Percentiles rank a stretch among this genome's conserved stretches.
Evolutionary conservation across 2,888 invertebrate species (phyloP).

Genomic region (Ophion costatus): DNA sequence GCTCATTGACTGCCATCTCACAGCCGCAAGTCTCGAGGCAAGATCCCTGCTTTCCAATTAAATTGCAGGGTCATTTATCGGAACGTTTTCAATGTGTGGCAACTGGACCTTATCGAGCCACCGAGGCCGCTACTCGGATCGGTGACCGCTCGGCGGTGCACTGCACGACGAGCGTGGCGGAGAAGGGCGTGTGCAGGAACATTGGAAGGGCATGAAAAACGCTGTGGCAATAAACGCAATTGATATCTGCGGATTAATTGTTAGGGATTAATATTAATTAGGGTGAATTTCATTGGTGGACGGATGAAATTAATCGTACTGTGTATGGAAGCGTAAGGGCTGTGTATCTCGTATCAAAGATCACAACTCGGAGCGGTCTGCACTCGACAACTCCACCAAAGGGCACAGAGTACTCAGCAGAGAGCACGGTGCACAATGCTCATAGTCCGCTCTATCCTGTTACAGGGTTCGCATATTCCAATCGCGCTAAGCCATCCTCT

Average conservation of each 20-base stretch:
- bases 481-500: slow-evolving; percentile 60
- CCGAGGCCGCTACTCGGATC: too few species aligned
- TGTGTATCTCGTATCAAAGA: slow-evolving; percentile 43
- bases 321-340: background rate
- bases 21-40: background rate
- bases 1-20: background rate
- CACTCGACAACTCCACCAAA: slow-evolving; percentile 42
- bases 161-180: too few species aligned
- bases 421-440: slow-evolving; percentile 25
- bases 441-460: slow-evolving; percentile 43
- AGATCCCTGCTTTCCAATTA: background rate
- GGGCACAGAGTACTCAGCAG: slow-evolving; percentile 46
- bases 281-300: background rate
- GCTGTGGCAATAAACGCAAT: too few species aligned
- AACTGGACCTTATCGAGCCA: too few species aligned
- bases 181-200: too few species aligned
- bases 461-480: slow-evolving; percentile 52
- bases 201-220: too few species aligned
- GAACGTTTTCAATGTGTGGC: background rate
- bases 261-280: too few species aligned
- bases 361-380: slow-evolving; percentile 31
- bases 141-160: too few species aligned
- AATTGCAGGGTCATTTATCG: background rate
- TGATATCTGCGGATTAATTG: too few species aligned
- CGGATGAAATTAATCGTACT: background rate